phyloP scores from a whole-genome alignment of 2,888 invertebrate genomes.

The Poecilobothrus nobilitatus region DNA sequence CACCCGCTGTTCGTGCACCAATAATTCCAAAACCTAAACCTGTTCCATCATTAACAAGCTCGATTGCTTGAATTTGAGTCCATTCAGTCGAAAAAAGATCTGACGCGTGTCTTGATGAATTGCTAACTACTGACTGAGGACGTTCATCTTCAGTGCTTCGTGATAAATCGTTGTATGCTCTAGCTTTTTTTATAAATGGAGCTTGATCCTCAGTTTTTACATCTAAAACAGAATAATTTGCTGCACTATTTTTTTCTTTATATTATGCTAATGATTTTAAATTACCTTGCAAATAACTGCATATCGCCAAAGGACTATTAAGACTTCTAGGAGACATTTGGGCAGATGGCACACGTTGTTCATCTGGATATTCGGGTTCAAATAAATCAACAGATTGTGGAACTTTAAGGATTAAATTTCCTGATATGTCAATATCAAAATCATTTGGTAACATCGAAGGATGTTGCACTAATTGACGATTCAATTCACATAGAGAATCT shows the following conservation, averaged over 20 bases:
- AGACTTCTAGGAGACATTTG: conserved; percentile 63
- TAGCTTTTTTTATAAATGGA: conserved; percentile 56
- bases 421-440: conserved; percentile 82
- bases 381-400: conserved; percentile 52
- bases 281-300: neutral
- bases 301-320: conserved; percentile 46
- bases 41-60: conserved; percentile 93
- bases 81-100: conserved; percentile 80
- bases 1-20: conserved; percentile 93
- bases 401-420: conserved; percentile 59
- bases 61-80: conserved; percentile 96
- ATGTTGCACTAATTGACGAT: conserved; percentile 78
- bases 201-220: conserved; percentile 25
- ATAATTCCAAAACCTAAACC: conserved; percentile 98
- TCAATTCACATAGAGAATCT: conserved; percentile 81
- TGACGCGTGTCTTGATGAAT: conserved; percentile 58
- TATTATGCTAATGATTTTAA: neutral
- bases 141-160: conserved; percentile 44
- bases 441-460: conserved; percentile 88
- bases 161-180: conserved; percentile 43
- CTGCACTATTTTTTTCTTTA: too few species aligned
- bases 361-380: conserved; percentile 53
- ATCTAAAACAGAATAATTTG: conserved; percentile 17
- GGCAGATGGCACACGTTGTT: conserved; percentile 68
- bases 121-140: conserved; percentile 58